Evolutionary conservation across 1,140 invertebrate species (phyloP).

Genomic region (Bathynomus jamesi): DNA sequence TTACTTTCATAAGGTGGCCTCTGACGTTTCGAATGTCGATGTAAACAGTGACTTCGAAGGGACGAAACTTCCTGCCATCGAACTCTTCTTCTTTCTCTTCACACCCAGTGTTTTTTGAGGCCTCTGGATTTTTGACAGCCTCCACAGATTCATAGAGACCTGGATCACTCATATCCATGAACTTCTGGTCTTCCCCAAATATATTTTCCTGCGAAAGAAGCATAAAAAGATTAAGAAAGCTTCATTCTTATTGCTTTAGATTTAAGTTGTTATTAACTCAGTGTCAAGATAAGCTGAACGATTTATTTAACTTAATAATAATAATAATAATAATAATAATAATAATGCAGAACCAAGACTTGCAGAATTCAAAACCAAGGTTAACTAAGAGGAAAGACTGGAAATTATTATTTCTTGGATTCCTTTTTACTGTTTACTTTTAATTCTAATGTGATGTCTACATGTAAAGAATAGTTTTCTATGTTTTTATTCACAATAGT

Average conservation of each 20-base stretch:
- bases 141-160: constrained; percentile 14
- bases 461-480: too few relatives aligned
- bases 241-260: too few relatives aligned
- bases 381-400: too few relatives aligned
- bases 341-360: not conserved
- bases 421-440: too few relatives aligned
- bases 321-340: constrained; percentile 10
- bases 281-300: too few relatives aligned
- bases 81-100: constrained; percentile 44
- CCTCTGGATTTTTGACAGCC: constrained; percentile 6
- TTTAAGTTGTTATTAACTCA: too few relatives aligned
- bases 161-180: constrained; percentile 73
- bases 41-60: constrained; percentile 81
- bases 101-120: constrained; percentile 15
- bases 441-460: too few relatives aligned
- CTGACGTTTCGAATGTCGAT: constrained; percentile 93
- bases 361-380: too few relatives aligned
- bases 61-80: constrained; percentile 77
- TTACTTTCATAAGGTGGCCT: constrained; percentile 74
- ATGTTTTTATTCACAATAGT: too few relatives aligned
- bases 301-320: too few relatives aligned
- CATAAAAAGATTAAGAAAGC: constrained; percentile 18
- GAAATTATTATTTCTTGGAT: too few relatives aligned
- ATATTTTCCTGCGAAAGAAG: constrained; percentile 84
- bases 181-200: constrained; percentile 87